Conservation (phyloP, 1,140 invertebrate species). For the Saxidomus purpurata region DNA sequence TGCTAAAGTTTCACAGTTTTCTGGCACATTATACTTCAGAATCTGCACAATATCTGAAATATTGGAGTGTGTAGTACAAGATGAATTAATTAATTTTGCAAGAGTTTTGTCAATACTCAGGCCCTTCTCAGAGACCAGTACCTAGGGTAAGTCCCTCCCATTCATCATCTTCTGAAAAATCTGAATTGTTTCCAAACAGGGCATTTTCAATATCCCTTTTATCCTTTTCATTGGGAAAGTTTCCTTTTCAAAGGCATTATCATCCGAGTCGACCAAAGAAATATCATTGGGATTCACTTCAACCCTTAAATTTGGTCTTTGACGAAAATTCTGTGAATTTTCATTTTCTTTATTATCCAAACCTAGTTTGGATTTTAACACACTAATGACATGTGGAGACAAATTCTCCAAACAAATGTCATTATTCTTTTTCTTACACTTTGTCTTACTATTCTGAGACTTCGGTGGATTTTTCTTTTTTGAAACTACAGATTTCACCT, state of each 20-base stretch:
- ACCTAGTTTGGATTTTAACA: background rate
- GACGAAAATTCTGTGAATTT: background rate
- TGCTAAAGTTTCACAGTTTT: slow-evolving; percentile 15
- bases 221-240: background rate
- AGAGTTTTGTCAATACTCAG: background rate
- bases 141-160: slow-evolving; percentile 4
- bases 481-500: background rate
- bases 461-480: background rate
- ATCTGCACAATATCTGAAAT: background rate
- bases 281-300: background rate
- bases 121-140: background rate
- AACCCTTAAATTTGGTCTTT: background rate
- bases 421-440: background rate
- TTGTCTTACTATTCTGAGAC: background rate
- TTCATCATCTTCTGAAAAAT: background rate
- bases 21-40: slow-evolving; percentile 20
- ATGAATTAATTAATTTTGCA: background rate
- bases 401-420: background rate
- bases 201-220: background rate
- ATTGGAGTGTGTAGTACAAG: slow-evolving; percentile 1
- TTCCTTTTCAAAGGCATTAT: background rate
- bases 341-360: background rate
- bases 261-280: background rate
- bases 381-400: background rate
- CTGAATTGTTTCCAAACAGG: background rate